Conservation (phyloP, 2,113 vertebrate species). For the Corydoras sp. region DNA sequence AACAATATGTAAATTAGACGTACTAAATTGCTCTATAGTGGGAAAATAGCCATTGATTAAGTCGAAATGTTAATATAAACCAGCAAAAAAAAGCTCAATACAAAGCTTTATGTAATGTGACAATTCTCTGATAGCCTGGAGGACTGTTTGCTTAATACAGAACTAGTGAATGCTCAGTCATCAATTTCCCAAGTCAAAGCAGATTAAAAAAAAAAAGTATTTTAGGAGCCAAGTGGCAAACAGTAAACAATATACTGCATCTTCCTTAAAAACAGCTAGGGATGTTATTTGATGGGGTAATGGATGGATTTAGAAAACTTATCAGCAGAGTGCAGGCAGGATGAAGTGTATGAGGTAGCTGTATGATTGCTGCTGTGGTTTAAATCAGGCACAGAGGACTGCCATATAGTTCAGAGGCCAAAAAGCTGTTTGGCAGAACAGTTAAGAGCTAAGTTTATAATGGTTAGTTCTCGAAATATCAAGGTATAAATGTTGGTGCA, state of each 20-base stretch:
- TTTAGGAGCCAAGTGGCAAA: conserved; percentile 12
- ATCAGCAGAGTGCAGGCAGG: conserved; percentile 33
- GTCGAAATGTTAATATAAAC: too few relatives aligned
- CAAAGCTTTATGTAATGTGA: too few relatives aligned
- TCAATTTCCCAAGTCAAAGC: too few relatives aligned
- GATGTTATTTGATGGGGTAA: conserved; percentile 31
- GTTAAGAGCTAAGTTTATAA: conserved; percentile 19
- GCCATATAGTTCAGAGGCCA: too few relatives aligned
- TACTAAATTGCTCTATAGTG: too few relatives aligned
- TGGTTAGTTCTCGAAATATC: conserved; percentile 13
- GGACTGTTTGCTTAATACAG: too few relatives aligned
- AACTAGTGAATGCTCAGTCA: too few relatives aligned
- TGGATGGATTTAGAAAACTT: conserved; percentile 34
- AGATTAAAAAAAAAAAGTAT: conserved; percentile 4
- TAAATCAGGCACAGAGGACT: conserved; percentile 1
- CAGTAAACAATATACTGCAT: conserved; percentile 31
- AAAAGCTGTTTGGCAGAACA: conserved; percentile 20
- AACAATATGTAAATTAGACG: too few relatives aligned
- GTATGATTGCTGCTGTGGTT: conserved; percentile 22
- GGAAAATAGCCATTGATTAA: too few relatives aligned
- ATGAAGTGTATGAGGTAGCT: conserved; percentile 15
- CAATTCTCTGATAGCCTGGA: too few relatives aligned
- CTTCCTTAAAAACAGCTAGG: conserved; percentile 18
- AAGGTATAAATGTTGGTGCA: neutral
- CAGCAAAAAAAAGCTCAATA: too few relatives aligned